phyloP scores from a whole-genome alignment of 2,113 vertebrate genomes.

The Lycaon pictus region DNA sequence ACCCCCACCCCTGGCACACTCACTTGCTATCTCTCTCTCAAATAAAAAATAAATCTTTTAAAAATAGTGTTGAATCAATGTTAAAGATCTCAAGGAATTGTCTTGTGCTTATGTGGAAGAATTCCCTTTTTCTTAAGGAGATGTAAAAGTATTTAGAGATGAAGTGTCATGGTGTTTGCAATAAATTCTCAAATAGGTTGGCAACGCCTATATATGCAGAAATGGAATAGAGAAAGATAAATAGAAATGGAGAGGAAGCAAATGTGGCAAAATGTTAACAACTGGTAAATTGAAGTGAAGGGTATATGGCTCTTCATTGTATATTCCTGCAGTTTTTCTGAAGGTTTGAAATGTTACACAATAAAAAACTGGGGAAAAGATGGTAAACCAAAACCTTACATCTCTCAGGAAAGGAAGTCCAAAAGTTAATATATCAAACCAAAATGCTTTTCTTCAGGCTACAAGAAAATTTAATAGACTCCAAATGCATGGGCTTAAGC shows the following conservation, averaged over 20 bases:
- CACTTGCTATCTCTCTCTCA: not conserved
- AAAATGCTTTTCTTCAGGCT: conserved; percentile 39
- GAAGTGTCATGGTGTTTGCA: conserved; percentile 17
- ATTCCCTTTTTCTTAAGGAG: conserved; percentile 9
- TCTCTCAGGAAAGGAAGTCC: conserved; percentile 18
- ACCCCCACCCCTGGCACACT: not conserved
- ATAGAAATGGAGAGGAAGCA: not conserved
- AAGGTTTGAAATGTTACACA: conserved; percentile 43
- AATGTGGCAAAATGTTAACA: not conserved
- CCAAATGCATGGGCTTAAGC: not conserved
- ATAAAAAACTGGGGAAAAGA: conserved; percentile 2
- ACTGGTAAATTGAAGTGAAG: not conserved
- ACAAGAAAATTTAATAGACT: not conserved
- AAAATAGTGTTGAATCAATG: not conserved
- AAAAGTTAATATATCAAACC: not conserved
- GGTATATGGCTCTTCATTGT: not conserved
- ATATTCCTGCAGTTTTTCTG: not conserved
- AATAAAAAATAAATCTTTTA: not conserved
- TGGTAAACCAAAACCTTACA: not conserved
- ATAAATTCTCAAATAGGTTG: conserved; percentile 22
- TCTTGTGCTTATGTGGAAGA: not conserved
- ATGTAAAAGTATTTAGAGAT: not conserved
- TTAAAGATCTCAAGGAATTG: conserved; percentile 2
- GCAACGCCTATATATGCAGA: not conserved
- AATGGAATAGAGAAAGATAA: not conserved